phyloP scores from a whole-genome alignment of 2,113 vertebrate species.

The Malaclemys terrapin region DNA sequence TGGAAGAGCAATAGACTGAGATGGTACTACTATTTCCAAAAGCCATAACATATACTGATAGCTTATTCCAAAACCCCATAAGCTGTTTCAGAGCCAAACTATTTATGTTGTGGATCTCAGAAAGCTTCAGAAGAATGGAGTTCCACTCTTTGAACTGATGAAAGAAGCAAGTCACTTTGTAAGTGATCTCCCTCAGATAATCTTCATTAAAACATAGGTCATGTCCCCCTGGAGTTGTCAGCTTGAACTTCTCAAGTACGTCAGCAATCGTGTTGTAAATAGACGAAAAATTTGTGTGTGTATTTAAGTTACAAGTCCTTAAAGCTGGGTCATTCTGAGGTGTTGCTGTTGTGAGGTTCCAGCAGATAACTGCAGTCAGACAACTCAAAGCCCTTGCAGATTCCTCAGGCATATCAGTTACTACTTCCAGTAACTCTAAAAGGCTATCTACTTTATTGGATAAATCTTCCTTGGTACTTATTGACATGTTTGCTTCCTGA shows the following conservation, averaged over 20 bases:
- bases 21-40: neutral
- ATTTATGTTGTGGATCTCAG: constrained; percentile 24
- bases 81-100: constrained; percentile 27
- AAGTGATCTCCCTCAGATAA: neutral
- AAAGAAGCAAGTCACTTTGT: constrained; percentile 64
- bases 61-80: constrained; percentile 65
- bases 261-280: constrained; percentile 9
- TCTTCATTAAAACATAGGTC: constrained; percentile 51
- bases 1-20: constrained; percentile 39
- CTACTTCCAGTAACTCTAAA: neutral
- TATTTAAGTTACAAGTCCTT: constrained; percentile 33
- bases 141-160: constrained; percentile 69
- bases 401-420: constrained; percentile 10
- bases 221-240: neutral
- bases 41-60: constrained; percentile 14
- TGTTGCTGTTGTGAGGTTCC: constrained; percentile 5
- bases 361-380: constrained; percentile 62
- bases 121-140: constrained; percentile 63
- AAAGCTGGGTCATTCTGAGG: neutral
- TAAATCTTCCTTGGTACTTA: constrained; percentile 66
- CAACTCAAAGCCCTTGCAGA: constrained; percentile 44
- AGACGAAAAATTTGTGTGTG: constrained; percentile 5
- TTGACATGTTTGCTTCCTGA: constrained; percentile 64
- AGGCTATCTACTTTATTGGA: constrained; percentile 53
- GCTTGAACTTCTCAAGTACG: constrained; percentile 57